Conservation (phyloP, 2,797 vertebrate genomes). For the Poecilia wingei region DNA sequence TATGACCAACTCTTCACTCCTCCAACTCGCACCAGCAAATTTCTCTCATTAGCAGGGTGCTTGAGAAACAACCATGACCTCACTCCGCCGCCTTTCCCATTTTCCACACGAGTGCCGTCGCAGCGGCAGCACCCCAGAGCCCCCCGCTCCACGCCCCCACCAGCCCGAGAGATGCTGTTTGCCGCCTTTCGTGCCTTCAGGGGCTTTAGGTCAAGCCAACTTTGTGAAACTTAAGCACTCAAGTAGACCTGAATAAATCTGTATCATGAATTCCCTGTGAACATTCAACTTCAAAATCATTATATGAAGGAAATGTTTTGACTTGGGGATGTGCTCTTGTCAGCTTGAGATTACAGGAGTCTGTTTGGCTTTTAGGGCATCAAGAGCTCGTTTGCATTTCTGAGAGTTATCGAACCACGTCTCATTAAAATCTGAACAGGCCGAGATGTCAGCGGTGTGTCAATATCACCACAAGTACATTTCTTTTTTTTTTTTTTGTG, state of each 20-base stretch:
- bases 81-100: conserved; percentile 29
- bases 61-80: conserved; percentile 60
- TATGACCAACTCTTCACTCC: conserved; percentile 48
- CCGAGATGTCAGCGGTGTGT: conserved; percentile 63
- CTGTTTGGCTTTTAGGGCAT: conserved; percentile 66
- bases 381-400: conserved; percentile 75
- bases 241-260: conserved; percentile 51
- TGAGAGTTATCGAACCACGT: conserved; percentile 72
- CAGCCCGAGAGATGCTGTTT: not conserved
- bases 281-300: conserved; percentile 40
- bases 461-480: conserved; percentile 63
- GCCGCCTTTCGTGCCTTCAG: not conserved
- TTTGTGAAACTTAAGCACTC: conserved; percentile 45
- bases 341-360: conserved; percentile 62
- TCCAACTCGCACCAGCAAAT: conserved; percentile 45
- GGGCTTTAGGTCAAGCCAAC: conserved; percentile 38
- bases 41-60: conserved; percentile 57
- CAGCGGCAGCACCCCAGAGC: conserved; percentile 4
- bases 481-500: conserved; percentile 4
- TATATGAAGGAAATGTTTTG: conserved; percentile 66
- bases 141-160: not conserved
- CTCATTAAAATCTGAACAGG: conserved; percentile 75
- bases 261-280: conserved; percentile 30
- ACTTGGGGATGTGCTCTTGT: conserved; percentile 60
- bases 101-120: conserved; percentile 30